These are phyloP conservation scores for Daptonema setosum DNA, from an alignment of 2,888 invertebrate species.

Conservation along the genomic window DNA sequence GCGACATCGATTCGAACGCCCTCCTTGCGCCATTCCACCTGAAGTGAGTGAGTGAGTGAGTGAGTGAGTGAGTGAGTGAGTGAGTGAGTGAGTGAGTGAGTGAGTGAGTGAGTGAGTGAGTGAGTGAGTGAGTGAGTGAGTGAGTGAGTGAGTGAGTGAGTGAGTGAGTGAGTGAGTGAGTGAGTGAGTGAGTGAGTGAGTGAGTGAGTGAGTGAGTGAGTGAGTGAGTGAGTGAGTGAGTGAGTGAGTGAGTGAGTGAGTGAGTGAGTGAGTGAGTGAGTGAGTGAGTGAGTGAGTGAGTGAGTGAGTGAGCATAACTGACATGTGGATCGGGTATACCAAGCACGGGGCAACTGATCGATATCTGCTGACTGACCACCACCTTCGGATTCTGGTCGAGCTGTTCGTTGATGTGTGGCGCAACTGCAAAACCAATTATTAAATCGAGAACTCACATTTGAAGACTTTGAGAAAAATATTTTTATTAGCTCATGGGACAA, in stretches of 20 bases:
- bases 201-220: background rate
- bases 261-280: background rate
- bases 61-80: background rate
- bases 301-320: background rate
- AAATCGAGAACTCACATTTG: background rate
- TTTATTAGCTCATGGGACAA: background rate
- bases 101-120: background rate
- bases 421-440: conserved; percentile 9
- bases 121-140: background rate
- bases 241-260: background rate
- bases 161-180: background rate
- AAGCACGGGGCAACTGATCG: conserved; percentile 35
- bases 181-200: background rate
- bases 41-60: background rate
- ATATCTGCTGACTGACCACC: conserved; percentile 35
- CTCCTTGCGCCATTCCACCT: conserved; percentile 13
- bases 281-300: background rate
- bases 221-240: background rate
- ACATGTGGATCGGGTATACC: conserved; percentile 35
- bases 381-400: conserved; percentile 26
- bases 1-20: conserved; percentile 5
- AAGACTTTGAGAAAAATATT: background rate
- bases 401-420: conserved; percentile 21
- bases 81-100: background rate
- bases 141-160: background rate